phyloP scores from a whole-genome alignment of 2,888 invertebrate genomes.

The Crossocerus cetratus region DNA sequence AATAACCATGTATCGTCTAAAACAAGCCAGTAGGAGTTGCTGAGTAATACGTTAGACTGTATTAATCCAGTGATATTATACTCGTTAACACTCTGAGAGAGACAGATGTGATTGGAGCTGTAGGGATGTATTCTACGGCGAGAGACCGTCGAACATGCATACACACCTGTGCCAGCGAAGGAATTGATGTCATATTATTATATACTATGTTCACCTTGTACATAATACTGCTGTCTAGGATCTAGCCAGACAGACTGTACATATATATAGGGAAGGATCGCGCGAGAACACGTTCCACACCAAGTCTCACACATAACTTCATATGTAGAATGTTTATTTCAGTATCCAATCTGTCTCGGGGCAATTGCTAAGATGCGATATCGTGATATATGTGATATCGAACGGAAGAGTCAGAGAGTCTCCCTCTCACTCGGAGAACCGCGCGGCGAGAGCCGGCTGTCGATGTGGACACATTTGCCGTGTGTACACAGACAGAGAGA shows the following conservation, averaged over 20 bases:
- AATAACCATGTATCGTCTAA: slow-evolving; percentile 72
- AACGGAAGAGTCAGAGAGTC: background rate
- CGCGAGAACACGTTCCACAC: slow-evolving; percentile 68
- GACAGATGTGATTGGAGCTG: slow-evolving; percentile 76
- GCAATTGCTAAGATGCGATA: slow-evolving; percentile 28
- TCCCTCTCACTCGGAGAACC: slow-evolving; percentile 20
- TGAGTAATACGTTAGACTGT: slow-evolving; percentile 62
- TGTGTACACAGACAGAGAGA: slow-evolving; percentile 58
- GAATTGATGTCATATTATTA: too few species aligned
- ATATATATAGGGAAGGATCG: slow-evolving; percentile 60
- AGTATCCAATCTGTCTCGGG: slow-evolving; percentile 81
- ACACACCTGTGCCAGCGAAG: slow-evolving; percentile 16
- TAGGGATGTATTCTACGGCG: slow-evolving; percentile 42
- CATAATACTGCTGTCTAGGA: slow-evolving; percentile 38
- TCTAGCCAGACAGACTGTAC: slow-evolving; percentile 67
- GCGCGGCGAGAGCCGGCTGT: slow-evolving; percentile 41
- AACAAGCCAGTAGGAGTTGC: slow-evolving; percentile 60
- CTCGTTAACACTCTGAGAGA: slow-evolving; percentile 74
- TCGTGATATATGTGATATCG: slow-evolving; percentile 11
- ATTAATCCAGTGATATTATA: slow-evolving; percentile 66
- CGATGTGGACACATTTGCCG: slow-evolving; percentile 51
- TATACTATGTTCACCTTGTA: background rate
- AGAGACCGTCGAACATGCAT: slow-evolving; percentile 2
- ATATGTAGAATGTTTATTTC: slow-evolving; percentile 82
- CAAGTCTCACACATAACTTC: slow-evolving; percentile 70